phyloP scores from a whole-genome alignment of 2,888 invertebrate species.

The Oligia fasciuncula region DNA sequence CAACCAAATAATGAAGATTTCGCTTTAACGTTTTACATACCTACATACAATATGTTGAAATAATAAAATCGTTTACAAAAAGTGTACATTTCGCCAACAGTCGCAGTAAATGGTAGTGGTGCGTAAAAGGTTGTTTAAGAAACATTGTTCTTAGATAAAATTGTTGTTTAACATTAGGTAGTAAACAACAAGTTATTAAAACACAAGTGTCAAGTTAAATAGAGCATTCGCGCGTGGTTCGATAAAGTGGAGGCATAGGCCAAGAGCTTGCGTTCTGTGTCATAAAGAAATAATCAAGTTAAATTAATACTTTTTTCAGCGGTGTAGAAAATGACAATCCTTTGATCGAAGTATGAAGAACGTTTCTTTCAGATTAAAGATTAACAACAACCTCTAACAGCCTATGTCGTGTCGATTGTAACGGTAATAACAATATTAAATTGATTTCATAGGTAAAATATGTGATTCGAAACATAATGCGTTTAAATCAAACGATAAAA shows the following conservation, averaged over 20 bases:
- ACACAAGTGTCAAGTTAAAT: constrained; percentile 54
- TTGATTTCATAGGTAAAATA: neutral
- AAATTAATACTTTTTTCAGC: neutral
- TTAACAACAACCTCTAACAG: neutral
- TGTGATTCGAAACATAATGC: neutral
- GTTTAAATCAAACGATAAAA: neutral
- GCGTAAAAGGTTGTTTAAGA: neutral
- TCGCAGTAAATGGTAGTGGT: neutral
- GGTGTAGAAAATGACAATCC: too few relatives aligned
- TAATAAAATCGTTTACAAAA: neutral
- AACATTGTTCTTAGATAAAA: neutral
- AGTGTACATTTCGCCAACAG: neutral
- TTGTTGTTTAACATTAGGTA: neutral
- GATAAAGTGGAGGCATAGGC: constrained; percentile 44
- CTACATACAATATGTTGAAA: neutral
- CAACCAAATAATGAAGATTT: neutral
- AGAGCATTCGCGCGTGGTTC: constrained; percentile 41
- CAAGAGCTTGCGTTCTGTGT: constrained; percentile 5
- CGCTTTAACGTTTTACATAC: neutral
- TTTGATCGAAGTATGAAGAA: neutral
- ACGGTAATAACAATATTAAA: neutral
- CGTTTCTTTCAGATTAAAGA: neutral
- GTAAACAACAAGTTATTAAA: constrained; percentile 41
- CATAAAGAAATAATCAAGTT: neutral
- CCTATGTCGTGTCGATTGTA: neutral